These are phyloP conservation scores for Pteruthius melanotis DNA, from an alignment of 2,113 vertebrate species.

Conservation along the genomic window DNA sequence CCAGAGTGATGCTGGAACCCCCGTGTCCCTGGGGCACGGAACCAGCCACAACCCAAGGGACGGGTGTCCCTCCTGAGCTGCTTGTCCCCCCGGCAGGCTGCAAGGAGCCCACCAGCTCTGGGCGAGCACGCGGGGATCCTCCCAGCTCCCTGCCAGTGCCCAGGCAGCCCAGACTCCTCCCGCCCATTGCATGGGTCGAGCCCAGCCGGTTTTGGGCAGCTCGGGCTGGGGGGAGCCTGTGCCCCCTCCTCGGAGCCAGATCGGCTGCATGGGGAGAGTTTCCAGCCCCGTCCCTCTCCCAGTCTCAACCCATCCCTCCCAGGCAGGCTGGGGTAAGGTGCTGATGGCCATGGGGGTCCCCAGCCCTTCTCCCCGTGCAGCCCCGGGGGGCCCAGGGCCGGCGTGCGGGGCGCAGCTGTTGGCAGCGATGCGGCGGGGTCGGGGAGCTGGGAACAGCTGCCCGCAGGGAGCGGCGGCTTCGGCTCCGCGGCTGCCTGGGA, in stretches of 20 bases:
- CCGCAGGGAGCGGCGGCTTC: not conserved
- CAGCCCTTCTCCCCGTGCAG: not conserved
- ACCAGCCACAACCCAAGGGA: not conserved
- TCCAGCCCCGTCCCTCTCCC: not conserved
- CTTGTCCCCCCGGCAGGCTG: not conserved
- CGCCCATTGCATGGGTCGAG: not conserved
- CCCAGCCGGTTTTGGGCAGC: not conserved
- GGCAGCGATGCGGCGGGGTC: not conserved
- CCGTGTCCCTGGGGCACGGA: not conserved
- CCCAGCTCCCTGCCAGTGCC: not conserved
- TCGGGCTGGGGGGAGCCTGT: not conserved
- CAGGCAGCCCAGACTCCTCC: not conserved
- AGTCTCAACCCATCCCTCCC: not conserved
- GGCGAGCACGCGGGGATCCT: fast-evolving
- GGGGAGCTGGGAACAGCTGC: conserved; percentile 45
- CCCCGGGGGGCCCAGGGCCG: not conserved
- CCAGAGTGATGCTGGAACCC: not conserved
- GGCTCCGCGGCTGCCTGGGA: not conserved
- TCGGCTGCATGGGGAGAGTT: not conserved
- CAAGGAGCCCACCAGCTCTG: not conserved
- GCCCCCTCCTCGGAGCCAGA: not conserved
- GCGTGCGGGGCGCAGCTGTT: conserved; percentile 31
- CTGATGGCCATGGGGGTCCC: not conserved
- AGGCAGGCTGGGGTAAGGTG: not conserved
- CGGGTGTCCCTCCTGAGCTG: fast-evolving